Conservation (phyloP, 2,797 vertebrate genomes). For the Lophius americanus region DNA sequence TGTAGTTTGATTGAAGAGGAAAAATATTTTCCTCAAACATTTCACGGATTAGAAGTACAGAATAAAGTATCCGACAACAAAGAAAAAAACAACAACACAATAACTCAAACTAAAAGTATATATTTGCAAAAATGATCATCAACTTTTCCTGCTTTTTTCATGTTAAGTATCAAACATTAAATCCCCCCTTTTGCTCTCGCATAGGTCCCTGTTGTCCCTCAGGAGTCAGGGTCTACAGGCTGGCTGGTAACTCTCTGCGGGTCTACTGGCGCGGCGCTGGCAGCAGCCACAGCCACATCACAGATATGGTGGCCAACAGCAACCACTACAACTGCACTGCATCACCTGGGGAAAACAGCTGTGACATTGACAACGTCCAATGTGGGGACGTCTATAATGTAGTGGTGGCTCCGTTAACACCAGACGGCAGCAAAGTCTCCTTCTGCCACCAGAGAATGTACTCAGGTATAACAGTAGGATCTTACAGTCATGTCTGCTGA, state of each 20-base stretch:
- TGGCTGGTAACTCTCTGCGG: slow-evolving; percentile 80
- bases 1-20: too few relatives aligned
- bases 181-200: background rate
- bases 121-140: too few relatives aligned
- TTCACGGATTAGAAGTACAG: too few relatives aligned
- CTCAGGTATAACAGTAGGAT: slow-evolving; percentile 78
- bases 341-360: slow-evolving; percentile 76
- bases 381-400: slow-evolving; percentile 88
- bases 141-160: too few relatives aligned
- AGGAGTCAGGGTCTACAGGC: slow-evolving; percentile 86
- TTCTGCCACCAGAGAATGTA: slow-evolving; percentile 90
- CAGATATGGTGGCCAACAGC: slow-evolving; percentile 79
- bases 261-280: slow-evolving; percentile 84
- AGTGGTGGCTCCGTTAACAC: slow-evolving; percentile 83
- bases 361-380: slow-evolving; percentile 79
- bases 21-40: too few relatives aligned
- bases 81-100: too few relatives aligned
- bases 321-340: slow-evolving; percentile 86
- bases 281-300: slow-evolving; percentile 71
- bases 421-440: slow-evolving; percentile 76
- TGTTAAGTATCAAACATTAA: background rate
- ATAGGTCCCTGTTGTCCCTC: slow-evolving; percentile 91
- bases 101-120: too few relatives aligned
- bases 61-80: too few relatives aligned
- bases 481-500: background rate